phyloP scores from a whole-genome alignment of 2,113 vertebrate species.

The Tricholaema leucomelas region DNA sequence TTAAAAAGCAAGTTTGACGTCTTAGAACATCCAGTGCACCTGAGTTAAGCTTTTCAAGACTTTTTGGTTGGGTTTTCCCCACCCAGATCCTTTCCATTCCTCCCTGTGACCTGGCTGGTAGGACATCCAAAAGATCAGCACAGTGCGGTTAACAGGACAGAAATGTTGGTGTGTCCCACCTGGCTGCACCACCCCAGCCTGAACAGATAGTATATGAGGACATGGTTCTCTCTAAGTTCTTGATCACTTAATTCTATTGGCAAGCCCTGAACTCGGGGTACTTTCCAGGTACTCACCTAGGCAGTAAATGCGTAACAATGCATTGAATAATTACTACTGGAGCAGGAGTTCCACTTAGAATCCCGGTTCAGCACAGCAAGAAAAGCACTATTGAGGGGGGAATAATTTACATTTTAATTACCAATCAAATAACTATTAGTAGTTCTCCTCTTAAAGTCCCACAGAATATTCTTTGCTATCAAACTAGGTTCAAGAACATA shows the following conservation, averaged over 20 bases:
- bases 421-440: background rate
- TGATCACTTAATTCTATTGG: background rate
- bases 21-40: constrained; percentile 29
- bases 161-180: background rate
- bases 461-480: background rate
- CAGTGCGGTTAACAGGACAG: background rate
- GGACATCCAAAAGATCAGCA: background rate
- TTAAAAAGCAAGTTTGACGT: background rate
- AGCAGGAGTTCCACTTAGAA: background rate
- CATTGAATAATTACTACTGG: background rate
- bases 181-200: background rate
- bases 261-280: background rate
- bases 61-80: background rate
- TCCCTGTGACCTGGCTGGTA: background rate
- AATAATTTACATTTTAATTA: background rate
- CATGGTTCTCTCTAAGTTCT: background rate
- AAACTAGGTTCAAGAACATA: background rate
- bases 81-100: background rate
- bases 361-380: constrained; percentile 12
- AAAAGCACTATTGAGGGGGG: background rate
- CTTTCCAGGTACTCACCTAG: background rate
- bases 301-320: background rate
- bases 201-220: background rate
- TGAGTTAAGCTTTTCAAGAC: constrained; percentile 50
- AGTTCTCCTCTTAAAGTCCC: background rate